Base-by-base conservation (phyloP, 1,140 invertebrate species). In the Dufourea novaeangliae region DNA sequence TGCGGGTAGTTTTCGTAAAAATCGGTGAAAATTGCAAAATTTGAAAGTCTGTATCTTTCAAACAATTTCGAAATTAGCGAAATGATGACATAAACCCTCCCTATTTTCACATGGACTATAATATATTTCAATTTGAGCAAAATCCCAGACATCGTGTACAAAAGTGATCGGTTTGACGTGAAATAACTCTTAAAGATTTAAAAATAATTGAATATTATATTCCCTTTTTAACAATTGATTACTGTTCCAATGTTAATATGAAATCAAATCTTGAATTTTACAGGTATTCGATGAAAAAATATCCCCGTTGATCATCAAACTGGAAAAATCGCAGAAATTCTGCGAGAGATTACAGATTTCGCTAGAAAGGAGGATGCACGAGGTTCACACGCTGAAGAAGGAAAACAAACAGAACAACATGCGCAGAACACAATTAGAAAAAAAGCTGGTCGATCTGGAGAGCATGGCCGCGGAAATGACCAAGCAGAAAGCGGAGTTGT, bases 381-480 rank as follows among this genome's bases (percentile, higher is more conserved):
- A 93, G 32, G 87, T 85, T 12, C 73, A 89, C 27, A 63, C 56
- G 0, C 75, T 90, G 39, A 92, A 87, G 61, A 91, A 88, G 59
- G 87, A 88, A 61, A 88, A 69, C 22, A 91, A 90, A 56, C 88
- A 89, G 25, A 88, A 90, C 61, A 86, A 78, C 32, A 22, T 87
- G 2, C 84, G 89, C 50, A 91, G 88, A 78, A 62, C 75, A 6
- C 91, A 93, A 56, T 81, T 93, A 25, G 91, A 93, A 41, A 93
- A 94, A 56, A 93, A 93, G 73, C 88, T 93, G 4, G 80, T 82
- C 0, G 91, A 94, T 37, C 77, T 94, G 29, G 93, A 94, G 82
- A 87, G 90, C 52, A 89, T 93, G 79, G 90, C 94, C 6, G 86
- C 91, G 3, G 93, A 94, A 80, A 91, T 93, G 29, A 88, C 89